Conservation (phyloP, 2,797 vertebrate species). For the Glossophaga mutica region DNA sequence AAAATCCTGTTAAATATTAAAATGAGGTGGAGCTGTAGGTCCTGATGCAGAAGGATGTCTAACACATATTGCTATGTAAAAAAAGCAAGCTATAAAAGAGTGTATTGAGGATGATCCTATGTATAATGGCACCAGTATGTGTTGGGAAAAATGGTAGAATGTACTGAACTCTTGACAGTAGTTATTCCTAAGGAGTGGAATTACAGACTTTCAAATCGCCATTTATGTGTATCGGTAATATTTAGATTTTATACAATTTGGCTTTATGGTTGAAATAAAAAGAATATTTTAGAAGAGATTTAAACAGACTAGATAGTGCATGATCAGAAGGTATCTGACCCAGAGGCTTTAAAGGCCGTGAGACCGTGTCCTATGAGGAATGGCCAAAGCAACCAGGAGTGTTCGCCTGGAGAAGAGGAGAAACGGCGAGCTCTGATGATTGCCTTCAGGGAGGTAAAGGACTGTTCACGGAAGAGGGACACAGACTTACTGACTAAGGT, state of each 20-base stretch:
- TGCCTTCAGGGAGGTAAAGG: background rate
- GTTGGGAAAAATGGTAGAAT: background rate
- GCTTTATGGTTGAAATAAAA: constrained; percentile 2
- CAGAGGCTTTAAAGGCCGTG: background rate
- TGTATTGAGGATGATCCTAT: background rate
- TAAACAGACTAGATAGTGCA: background rate
- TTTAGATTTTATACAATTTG: constrained; percentile 37
- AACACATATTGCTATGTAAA: background rate
- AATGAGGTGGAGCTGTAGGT: background rate
- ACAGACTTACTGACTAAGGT: background rate
- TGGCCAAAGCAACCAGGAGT: background rate
- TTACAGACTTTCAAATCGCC: background rate
- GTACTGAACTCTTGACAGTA: background rate
- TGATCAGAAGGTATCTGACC: background rate
- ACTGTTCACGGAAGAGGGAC: background rate
- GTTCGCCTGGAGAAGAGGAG: background rate
- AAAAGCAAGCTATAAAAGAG: background rate
- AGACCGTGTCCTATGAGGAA: background rate
- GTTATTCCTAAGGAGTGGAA: background rate
- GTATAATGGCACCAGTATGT: background rate
- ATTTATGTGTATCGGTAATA: background rate
- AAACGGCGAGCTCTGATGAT: background rate
- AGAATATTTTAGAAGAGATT: constrained; percentile 10
- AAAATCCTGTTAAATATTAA: background rate
- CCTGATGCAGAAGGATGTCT: background rate